Base-by-base conservation (phyloP, 2,113 vertebrate species). In the Pao palembangensis region DNA sequence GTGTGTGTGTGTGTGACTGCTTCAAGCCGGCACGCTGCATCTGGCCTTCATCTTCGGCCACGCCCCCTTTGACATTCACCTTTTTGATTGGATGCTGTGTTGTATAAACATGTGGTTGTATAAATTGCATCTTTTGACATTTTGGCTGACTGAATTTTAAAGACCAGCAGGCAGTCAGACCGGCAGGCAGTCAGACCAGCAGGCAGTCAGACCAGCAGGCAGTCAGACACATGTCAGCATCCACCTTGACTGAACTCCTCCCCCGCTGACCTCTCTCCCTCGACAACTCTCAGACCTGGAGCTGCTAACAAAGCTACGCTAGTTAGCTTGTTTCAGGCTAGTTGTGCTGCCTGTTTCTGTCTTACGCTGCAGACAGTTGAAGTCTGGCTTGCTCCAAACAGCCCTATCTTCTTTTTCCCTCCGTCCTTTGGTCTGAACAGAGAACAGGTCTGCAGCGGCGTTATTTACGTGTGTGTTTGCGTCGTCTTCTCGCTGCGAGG, bases 401-500 rank as follows among this genome's bases (percentile, higher is more conserved):
- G 17, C 1, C 58, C 23, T 44, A 11, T 61, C 47, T 17, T 51
- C 56, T 31, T 51, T 19, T 65, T 49, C 47, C 6, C 41, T 12
- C 18, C 18, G 2, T 42, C 28, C 52, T 14, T 55, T 8, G 20
- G 31, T 51, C 60, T 42, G 56, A 58, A 51, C 31, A 11, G 51
- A 38, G 13, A 58, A 59, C 49, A 42, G 70, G 48, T 61, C 75
- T 28, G 52, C 21, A 65, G 38, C 38, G 59, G 56, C 57, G 16
- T 60, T 38, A 3, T 38, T 38, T 11, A 8, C 18, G 20, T 58
- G 58, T 64, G 54, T 70, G 34, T 68, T 41, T 15, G 48, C 42
- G 21, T 16, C 44, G 18, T 42, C 49, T 49, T 28, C 67, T 79
- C 62, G 57, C 74, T 66, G 59, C 18, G 19, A 69, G 76, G 64